Percentiles rank a stretch among this genome's conserved stretches.
phyloP scores from a whole-genome alignment of 2,888 invertebrate species.

The Alloplasta piceator region DNA sequence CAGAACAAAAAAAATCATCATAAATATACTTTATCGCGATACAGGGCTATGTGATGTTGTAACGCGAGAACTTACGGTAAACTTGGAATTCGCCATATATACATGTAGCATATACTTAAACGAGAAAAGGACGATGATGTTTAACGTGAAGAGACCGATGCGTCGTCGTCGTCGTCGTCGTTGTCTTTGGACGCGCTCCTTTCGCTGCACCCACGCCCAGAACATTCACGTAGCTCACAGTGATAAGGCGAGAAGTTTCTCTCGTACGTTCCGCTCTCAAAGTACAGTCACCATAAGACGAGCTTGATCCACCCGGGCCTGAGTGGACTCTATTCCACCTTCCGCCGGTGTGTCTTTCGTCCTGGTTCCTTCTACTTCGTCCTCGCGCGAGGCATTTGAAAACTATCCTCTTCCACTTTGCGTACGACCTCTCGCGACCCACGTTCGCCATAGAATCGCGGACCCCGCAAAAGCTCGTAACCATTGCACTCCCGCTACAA shows the following conservation, averaged over 20 bases:
- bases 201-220: constrained; percentile 78
- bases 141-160: constrained; percentile 58
- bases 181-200: constrained; percentile 67
- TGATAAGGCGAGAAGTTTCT: constrained; percentile 59
- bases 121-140: constrained; percentile 42
- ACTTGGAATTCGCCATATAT: constrained; percentile 44
- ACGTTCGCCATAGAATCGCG: constrained; percentile 52
- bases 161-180: constrained; percentile 40
- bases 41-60: constrained; percentile 51
- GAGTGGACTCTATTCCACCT: constrained; percentile 61
- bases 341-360: constrained; percentile 36
- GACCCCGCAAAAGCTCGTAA: constrained; percentile 41
- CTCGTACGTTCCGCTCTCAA: neutral
- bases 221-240: constrained; percentile 68
- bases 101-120: constrained; percentile 22
- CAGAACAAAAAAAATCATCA: constrained; percentile 32
- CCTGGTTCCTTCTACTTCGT: constrained; percentile 21
- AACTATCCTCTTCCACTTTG: constrained; percentile 45
- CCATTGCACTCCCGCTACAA: constrained; percentile 43
- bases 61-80: constrained; percentile 68
- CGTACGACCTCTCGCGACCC: constrained; percentile 64
- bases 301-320: constrained; percentile 46
- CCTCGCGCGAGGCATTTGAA: constrained; percentile 14
- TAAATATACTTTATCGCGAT: constrained; percentile 56
- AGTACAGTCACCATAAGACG: constrained; percentile 61